phyloP scores from a whole-genome alignment of 2,113 vertebrate species.

The Columbina picui region DNA sequence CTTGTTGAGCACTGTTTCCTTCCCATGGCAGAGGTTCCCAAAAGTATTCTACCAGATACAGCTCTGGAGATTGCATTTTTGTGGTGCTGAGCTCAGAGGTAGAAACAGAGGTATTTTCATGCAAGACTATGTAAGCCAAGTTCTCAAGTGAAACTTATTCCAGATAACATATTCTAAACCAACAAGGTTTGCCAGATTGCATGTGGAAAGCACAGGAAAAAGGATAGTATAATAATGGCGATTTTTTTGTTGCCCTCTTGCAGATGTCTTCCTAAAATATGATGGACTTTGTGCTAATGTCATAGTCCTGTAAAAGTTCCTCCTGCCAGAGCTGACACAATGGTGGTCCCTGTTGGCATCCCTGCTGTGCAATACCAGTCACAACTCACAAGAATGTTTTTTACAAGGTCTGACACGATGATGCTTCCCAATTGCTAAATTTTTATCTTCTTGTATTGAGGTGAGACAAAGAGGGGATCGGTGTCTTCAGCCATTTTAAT shows the following conservation, averaged over 20 bases:
- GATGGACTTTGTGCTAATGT: background rate
- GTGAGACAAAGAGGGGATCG: background rate
- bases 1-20: background rate
- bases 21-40: background rate
- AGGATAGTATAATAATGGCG: background rate
- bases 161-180: background rate
- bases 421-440: background rate
- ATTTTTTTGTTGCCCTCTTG: background rate
- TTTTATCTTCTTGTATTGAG: background rate
- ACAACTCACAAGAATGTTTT: background rate
- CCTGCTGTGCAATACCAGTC: background rate
- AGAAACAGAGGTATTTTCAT: background rate
- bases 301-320: background rate
- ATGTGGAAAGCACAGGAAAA: background rate
- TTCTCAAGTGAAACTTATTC: background rate
- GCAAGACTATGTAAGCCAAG: background rate
- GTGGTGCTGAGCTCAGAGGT: background rate
- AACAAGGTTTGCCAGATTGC: background rate
- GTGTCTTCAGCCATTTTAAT: slow-evolving; percentile 22
- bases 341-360: background rate
- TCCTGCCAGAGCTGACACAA: background rate
- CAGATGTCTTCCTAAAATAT: background rate
- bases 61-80: background rate
- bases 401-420: background rate
- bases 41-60: background rate